Evolutionary conservation across 37 sponge, comb jelly and placozoan species (phyloP).

Genomic region (Cladorhizidae sp.): DNA sequence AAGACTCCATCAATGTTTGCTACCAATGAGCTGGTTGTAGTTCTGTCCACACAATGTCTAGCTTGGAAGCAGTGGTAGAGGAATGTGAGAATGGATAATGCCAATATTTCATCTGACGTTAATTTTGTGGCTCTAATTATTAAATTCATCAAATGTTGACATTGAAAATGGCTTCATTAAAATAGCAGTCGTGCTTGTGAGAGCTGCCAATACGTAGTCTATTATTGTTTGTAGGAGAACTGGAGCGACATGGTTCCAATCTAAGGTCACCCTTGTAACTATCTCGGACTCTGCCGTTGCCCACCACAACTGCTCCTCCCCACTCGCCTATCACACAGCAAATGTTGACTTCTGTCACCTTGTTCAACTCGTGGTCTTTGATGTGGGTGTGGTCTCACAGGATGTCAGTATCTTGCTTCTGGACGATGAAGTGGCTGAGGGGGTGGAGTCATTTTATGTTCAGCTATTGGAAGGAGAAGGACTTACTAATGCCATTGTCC

Average conservation of each 20-base stretch:
- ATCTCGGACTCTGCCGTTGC: background rate
- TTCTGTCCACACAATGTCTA: too few relatives aligned
- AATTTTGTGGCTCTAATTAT: too few relatives aligned
- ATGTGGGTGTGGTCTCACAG: background rate
- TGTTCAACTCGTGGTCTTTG: constrained; percentile 13
- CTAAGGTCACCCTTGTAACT: constrained; percentile 11
- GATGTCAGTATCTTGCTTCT: background rate
- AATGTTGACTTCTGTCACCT: constrained; percentile 25
- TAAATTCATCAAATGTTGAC: too few relatives aligned
- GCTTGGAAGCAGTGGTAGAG: too few relatives aligned
- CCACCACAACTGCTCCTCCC: background rate
- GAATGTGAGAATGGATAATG: too few relatives aligned
- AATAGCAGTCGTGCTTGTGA: too few relatives aligned
- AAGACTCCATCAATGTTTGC: too few relatives aligned
- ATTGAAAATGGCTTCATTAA: too few relatives aligned
- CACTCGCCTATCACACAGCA: background rate
- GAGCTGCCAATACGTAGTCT: too few relatives aligned
- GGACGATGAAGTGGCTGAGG: constrained; percentile 27
- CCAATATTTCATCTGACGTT: too few relatives aligned
- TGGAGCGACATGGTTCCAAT: constrained; percentile 25
- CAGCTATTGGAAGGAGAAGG: background rate
- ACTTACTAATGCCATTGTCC: background rate
- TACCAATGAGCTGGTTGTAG: too few relatives aligned
- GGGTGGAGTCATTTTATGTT: constrained; percentile 16
- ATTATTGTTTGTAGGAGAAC: too few relatives aligned